These are phyloP conservation scores for Gallinago undulata DNA, from an alignment of 2,113 vertebrate genomes.

Conservation along the genomic window DNA sequence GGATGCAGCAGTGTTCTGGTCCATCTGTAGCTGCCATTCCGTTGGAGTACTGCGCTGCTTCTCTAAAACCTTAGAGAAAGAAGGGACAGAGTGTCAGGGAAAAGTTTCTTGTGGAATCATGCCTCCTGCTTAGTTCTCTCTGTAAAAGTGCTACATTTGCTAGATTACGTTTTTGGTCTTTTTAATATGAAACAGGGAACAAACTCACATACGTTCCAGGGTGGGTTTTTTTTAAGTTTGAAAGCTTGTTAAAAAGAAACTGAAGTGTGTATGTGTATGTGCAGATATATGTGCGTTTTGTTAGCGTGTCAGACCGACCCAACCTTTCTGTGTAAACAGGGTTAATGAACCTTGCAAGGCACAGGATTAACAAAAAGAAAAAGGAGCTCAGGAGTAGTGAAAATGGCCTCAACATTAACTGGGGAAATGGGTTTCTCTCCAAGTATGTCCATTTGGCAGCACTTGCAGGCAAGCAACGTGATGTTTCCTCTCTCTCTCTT, in stretches of 20 bases:
- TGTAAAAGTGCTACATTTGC: neutral
- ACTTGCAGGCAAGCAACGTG: neutral
- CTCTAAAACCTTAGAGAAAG: neutral
- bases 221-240: neutral
- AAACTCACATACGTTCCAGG: rapidly evolving
- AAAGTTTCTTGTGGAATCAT: neutral
- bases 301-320: slow-evolving; percentile 23
- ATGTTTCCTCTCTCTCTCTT: neutral
- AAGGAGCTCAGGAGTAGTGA: neutral
- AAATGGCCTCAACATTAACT: slow-evolving; percentile 1
- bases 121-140: neutral
- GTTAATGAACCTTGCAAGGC: slow-evolving; percentile 58
- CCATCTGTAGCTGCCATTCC: neutral
- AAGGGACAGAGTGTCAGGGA: neutral
- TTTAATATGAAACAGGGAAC: neutral
- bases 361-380: slow-evolving; percentile 27
- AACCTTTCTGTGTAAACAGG: slow-evolving; percentile 34
- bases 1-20: neutral
- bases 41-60: neutral
- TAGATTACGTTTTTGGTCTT: neutral
- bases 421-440: slow-evolving; percentile 18
- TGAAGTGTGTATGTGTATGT: neutral
- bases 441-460: slow-evolving; percentile 38
- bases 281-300: neutral
- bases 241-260: neutral